Conservation (phyloP, 2,113 vertebrate genomes). For the Apodemus sylvaticus region DNA sequence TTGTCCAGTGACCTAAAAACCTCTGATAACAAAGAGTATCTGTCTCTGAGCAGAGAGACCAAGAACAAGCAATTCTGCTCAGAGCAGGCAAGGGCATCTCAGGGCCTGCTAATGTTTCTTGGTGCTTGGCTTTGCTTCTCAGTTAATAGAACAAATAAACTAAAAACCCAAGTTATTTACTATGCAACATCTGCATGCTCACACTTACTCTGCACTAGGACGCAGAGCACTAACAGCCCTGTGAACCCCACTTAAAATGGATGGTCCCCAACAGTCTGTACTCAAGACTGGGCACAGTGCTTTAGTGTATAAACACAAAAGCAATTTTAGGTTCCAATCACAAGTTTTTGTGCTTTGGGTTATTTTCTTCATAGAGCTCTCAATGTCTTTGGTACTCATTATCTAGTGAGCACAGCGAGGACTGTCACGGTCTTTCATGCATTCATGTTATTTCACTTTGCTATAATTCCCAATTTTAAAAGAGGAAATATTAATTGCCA, state of each 20-base stretch:
- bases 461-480: background rate
- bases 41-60: slow-evolving; percentile 21
- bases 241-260: background rate
- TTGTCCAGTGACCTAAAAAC: background rate
- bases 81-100: background rate
- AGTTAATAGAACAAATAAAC: background rate
- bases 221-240: background rate
- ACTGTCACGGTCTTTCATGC: background rate
- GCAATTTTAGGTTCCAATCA: slow-evolving; percentile 39
- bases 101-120: background rate
- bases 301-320: slow-evolving; percentile 7
- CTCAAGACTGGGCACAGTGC: background rate
- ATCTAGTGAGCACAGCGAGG: background rate
- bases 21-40: slow-evolving; percentile 29
- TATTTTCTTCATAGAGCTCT: background rate
- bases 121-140: background rate
- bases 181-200: background rate
- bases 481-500: slow-evolving; percentile 11
- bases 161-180: background rate
- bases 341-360: background rate
- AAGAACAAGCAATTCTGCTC: slow-evolving; percentile 5
- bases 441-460: background rate
- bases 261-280: background rate
- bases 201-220: background rate
- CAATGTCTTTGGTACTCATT: background rate